Evolutionary conservation across 2,888 invertebrate genomes (phyloP), one percentile per base, ranked within the genome.

Genomic region (Xanthia togata): DNA sequence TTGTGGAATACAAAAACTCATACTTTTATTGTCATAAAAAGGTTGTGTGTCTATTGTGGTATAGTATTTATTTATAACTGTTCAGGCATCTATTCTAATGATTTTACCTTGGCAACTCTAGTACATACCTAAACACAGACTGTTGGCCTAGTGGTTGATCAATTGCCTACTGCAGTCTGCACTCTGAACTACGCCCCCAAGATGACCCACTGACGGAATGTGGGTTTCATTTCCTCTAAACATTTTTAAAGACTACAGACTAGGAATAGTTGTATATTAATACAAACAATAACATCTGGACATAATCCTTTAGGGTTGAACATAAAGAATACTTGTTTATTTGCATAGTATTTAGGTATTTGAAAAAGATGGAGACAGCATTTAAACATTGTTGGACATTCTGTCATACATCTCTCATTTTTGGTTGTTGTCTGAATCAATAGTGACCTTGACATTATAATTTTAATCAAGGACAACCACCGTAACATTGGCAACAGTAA

Each of bases 1-100:
- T 60, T 73, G 87, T 76, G 88, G 88, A 88, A 78, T 72, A 88
- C 89, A 87, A 57, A 38, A 8, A n/a, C 4, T 11, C n/a, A 11
- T 55, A 55, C n/a, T 55, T n/a, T 11, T n/a, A n/a, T 1, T 12
- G 12, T n/a, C 55, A 3, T 50, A 9, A 50, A 50, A 23, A 8
- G 50, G 8, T 12, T 44, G 8, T 5, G 9, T 55, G 2, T 55
- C 11, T 53, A 11, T 23, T 23, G 9, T 23, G 3, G 20, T 55
- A 26, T 55, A n/a, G 11, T 55, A 55, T 26, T 12, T 57, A 57
- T 26, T 57, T 57, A 26, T 26, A 8, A 57, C 26, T 57, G 14
- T 14, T 26, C 5, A 14, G 57, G 57, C 26, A 57, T 26, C 55
- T 12, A 14, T 57, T 57, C 26, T 57, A 2, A 26, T 57, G 26